Base-by-base conservation (phyloP, 2,888 invertebrate species). In the Antheraea assamensis region DNA sequence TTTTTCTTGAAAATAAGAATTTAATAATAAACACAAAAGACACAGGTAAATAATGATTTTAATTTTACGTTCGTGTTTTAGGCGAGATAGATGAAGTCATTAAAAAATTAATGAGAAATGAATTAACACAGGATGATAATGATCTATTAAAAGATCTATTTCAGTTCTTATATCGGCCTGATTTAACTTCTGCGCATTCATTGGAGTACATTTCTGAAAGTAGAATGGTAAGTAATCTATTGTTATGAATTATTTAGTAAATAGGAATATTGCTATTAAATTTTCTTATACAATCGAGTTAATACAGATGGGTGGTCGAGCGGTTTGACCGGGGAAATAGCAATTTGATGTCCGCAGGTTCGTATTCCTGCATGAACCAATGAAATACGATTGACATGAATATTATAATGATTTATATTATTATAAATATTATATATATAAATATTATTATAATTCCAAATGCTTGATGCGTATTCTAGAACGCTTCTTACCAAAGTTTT, bases 81-180 rank as follows among this genome's bases (percentile, higher is more conserved):
- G 92, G 85, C 80, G 85, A 84, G 70, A 78, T 90, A 58, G 86
- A 89, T 73, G 76, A 79, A 27, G 80, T 92, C 68, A 89, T 94
- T 75, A 83, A 76, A 71, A 92, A 88, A 76, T 86, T 84, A 71
- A 79, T 89, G 70, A 87, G 78, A 58, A 85, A 87, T 70, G 83
- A 87, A 24, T 75, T 91, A 71, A 80, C 86, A 1, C 79, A 80
- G 49, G 76, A 80, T 24, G 93, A 94, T 75, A 75, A 78, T 5
- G 77, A 78, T 42, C 78, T 82, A 30, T 80, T 93, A 73, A 76
- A 85, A 70, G 87, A 91, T 74, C 79, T 90, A 3, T 78, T 92
- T 24, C 88, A 92, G 73, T 80, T 92, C 58, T 75, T 92, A 30
- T 86, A 84, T 27, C 83, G 86, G 72, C 87, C 89, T 4, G 82